phyloP scores from a whole-genome alignment of 1,140 invertebrate genomes.

The Zeugodacus cucurbitae region DNA sequence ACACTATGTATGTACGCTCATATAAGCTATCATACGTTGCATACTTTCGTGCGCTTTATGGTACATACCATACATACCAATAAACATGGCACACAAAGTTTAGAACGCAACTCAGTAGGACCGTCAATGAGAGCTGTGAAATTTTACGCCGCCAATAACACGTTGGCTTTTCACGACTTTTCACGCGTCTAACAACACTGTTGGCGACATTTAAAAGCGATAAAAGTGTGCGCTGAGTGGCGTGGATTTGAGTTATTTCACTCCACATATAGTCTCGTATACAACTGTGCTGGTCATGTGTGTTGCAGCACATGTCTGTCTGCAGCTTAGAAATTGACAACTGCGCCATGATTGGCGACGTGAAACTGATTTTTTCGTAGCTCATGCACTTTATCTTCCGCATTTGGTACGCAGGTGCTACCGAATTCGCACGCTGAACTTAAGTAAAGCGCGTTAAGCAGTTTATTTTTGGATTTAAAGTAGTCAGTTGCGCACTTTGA shows the following conservation, averaged over 20 bases:
- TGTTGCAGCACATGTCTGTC: not conserved
- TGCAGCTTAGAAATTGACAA: not conserved
- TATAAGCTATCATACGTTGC: not conserved
- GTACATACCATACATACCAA: not conserved
- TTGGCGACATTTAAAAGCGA: not conserved
- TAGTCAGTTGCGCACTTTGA: no score
- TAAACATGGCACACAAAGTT: not conserved
- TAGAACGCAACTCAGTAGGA: not conserved
- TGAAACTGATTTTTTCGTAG: not conserved
- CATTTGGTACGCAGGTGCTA: no score
- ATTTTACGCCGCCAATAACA: conserved; percentile 1
- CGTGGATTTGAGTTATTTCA: not conserved
- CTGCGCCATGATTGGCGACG: not conserved
- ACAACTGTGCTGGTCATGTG: not conserved
- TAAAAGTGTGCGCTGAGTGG: not conserved
- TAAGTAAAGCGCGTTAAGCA: no score
- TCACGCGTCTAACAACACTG: not conserved
- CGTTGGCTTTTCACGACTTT: not conserved
- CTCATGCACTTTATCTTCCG: no score
- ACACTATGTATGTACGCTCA: not conserved
- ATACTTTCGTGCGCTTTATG: not conserved
- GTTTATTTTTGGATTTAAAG: no score
- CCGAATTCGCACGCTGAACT: no score
- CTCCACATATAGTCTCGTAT: not conserved
- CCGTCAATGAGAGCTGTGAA: not conserved